phyloP scores from a whole-genome alignment of 2,888 invertebrate genomes.

The Agrochola litura region DNA sequence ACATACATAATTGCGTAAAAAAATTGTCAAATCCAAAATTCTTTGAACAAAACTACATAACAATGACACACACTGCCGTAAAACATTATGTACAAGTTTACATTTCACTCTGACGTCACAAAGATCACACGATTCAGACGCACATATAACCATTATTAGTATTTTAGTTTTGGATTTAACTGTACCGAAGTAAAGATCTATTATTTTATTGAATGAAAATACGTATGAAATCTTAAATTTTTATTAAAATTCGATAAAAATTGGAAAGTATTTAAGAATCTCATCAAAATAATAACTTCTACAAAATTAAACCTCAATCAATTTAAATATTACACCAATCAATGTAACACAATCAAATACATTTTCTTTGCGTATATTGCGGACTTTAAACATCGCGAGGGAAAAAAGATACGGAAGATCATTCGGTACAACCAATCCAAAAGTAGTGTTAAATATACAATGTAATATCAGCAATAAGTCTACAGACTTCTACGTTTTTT shows the following conservation, averaged over 20 bases:
- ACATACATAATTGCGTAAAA: neutral
- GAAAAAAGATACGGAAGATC: neutral
- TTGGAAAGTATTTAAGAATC: no score
- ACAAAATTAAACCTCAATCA: neutral
- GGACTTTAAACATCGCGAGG: neutral
- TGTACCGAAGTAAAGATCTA: slow-evolving; percentile 41
- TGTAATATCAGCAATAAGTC: slow-evolving; percentile 61
- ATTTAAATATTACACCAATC: neutral
- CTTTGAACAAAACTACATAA: slow-evolving; percentile 45
- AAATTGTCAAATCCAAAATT: slow-evolving; percentile 45
- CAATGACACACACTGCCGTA: slow-evolving; percentile 45
- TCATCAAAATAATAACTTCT: neutral
- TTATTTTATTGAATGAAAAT: neutral
- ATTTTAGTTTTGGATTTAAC: slow-evolving; percentile 29
- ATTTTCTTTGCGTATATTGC: neutral
- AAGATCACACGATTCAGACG: slow-evolving; percentile 44
- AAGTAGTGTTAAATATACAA: slow-evolving; percentile 45
- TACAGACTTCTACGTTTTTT: slow-evolving; percentile 54
- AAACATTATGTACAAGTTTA: slow-evolving; percentile 62
- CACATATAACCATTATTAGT: slow-evolving; percentile 59
- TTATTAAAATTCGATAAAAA: neutral
- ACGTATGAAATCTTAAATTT: neutral
- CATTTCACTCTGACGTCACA: slow-evolving; percentile 55
- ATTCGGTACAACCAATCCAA: slow-evolving; percentile 47
- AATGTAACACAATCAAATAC: neutral